Base-by-base conservation (phyloP, 2,888 invertebrate genomes). In the Emmelina monodactyla region DNA sequence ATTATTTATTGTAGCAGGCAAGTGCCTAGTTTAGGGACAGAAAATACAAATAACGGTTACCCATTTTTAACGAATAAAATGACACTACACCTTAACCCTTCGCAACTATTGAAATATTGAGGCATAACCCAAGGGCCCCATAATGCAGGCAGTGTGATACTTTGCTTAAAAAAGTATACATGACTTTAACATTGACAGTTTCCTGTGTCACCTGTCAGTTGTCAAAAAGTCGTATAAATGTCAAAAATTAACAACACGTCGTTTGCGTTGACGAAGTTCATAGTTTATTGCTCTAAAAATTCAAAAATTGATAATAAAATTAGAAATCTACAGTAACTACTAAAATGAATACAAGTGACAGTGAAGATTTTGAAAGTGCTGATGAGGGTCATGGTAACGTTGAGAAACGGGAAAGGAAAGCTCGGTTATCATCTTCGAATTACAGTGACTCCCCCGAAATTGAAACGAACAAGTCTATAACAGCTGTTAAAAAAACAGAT, bases 291-390 rank as follows among this genome's bases (percentile, higher is more conserved):
- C 33, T 38, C 32, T 13, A 11, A 34, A 37, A 29, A 29, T n/a
- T 34, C 9, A 12, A 4, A 11, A 9, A 11, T 7, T 32, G n/a
- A n/a, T n/a, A n/a, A n/a, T n/a, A n/a, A 7, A 25, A 25, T 4
- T 7, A 3, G 4, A 25, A 25, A 25, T 25, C n/a, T 25, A 25
- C 25, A 3, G 28, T 14, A 12, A 29, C 9, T 13, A 29, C 31
- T 4, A 49, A 9, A 43, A 88, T 88, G 88, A 83, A 85, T 51
- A 83, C 86, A 22, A 88, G 88, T 44, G 89, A 89, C 44, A 88
- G 88, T 62, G 89, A 89, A 51, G 86, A 83, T 54, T 90, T 89
- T 57, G 88, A 89, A 63, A 89, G 89, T 68, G 89, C 89, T 3
- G 89, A 89, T 50, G 89, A 90, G 53, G 88, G 86, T 19, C 68